A percentile compares a stretch with the other conserved stretches of the same genome.
Evolutionary conservation across 2,113 vertebrate genomes (phyloP).

Genomic region (Corvus hawaiiensis): DNA sequence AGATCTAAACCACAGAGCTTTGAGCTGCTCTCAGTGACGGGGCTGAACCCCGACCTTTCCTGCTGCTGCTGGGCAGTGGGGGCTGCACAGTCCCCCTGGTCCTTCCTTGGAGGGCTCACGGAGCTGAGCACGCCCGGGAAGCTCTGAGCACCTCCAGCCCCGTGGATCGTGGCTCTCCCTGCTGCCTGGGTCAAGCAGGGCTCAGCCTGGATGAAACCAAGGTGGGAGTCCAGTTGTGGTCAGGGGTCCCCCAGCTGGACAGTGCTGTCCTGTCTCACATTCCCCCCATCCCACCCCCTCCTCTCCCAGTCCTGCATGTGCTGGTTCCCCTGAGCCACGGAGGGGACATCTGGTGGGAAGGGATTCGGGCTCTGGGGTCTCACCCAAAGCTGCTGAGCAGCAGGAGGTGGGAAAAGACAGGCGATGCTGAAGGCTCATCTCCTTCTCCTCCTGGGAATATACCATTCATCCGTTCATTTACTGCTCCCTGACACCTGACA

Average conservation of each 20-base stretch:
- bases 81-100: background rate
- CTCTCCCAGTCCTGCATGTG: background rate
- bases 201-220: background rate
- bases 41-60: background rate
- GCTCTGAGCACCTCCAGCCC: background rate
- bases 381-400: background rate
- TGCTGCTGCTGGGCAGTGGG: background rate
- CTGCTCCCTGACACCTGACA: background rate
- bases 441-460: background rate
- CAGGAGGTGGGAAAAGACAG: background rate
- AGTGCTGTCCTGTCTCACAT: background rate
- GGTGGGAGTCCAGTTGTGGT: background rate
- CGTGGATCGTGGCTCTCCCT: background rate
- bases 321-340: background rate
- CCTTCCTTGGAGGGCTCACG: background rate
- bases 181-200: background rate
- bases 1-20: background rate
- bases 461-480: background rate
- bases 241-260: accelerated
- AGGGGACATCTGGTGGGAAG: background rate
- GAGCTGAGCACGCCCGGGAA: background rate
- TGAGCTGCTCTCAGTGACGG: background rate
- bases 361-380: background rate
- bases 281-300: background rate
- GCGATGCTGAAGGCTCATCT: background rate